Percentiles rank a stretch among this genome's conserved stretches.
phyloP scores from a whole-genome alignment of 2,888 invertebrate genomes.

The Sarcophaga carnaria region DNA sequence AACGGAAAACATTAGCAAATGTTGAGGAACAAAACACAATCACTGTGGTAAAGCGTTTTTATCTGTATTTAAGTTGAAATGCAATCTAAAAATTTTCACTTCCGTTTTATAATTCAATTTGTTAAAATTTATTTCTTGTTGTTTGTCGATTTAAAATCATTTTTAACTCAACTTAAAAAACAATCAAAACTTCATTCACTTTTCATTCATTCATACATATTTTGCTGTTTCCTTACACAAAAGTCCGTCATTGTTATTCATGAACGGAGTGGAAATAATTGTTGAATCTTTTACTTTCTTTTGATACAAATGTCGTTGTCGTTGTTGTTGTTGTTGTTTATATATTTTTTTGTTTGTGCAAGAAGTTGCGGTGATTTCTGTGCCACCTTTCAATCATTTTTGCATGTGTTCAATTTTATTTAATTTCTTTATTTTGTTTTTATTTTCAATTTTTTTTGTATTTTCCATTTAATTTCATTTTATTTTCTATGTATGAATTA shows the following conservation, averaged over 20 bases:
- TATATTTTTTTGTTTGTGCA: not conserved
- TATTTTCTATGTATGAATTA: not conserved
- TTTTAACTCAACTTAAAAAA: slow-evolving; percentile 27
- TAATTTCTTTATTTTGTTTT: too few relatives aligned
- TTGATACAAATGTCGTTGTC: not conserved
- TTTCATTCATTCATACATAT: not conserved
- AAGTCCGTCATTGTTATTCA: slow-evolving; percentile 29
- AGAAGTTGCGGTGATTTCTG: slow-evolving; percentile 20
- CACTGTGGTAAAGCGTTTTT: not conserved
- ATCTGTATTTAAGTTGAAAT: slow-evolving; percentile 1
- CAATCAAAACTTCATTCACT: slow-evolving; percentile 37
- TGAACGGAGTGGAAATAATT: slow-evolving; percentile 21
- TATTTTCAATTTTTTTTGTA: too few relatives aligned
- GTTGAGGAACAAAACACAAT: not conserved
- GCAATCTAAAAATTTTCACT: slow-evolving; percentile 55
- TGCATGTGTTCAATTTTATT: not conserved
- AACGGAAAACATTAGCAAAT: not conserved
- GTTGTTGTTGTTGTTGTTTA: not conserved
- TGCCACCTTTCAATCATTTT: slow-evolving; percentile 15
- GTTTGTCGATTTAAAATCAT: slow-evolving; percentile 39
- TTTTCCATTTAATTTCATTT: not conserved
- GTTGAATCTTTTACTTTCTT: slow-evolving; percentile 54
- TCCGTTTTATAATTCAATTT: slow-evolving; percentile 52
- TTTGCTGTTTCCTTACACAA: not conserved
- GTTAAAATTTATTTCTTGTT: slow-evolving; percentile 2